Conservation (phyloP, 2,113 vertebrate genomes). For the Poicephalus gulielmi region DNA sequence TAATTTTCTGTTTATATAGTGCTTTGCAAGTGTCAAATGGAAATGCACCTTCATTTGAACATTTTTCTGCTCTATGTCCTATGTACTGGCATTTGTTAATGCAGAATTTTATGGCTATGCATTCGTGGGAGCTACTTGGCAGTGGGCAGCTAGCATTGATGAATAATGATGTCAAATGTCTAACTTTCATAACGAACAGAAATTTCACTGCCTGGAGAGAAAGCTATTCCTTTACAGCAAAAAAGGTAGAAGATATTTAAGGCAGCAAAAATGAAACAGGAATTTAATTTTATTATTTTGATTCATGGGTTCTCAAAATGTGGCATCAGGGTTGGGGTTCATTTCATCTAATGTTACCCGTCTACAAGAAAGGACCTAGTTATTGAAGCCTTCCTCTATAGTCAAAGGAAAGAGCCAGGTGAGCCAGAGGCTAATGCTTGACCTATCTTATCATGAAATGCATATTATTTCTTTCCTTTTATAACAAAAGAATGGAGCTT, state of each 20-base stretch:
- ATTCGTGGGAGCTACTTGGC: neutral
- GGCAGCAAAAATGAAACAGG: neutral
- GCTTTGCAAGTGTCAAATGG: neutral
- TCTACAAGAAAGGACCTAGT: neutral
- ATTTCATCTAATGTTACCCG: neutral
- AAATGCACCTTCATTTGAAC: neutral
- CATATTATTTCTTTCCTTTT: neutral
- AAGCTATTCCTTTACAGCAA: neutral
- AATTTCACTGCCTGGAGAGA: neutral
- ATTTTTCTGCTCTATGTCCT: neutral
- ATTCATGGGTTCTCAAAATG: neutral
- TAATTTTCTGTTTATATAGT: neutral
- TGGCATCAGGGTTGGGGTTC: neutral
- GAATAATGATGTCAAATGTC: neutral
- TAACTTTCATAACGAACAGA: neutral
- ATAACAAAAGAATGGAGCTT: neutral
- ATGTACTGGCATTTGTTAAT: neutral
- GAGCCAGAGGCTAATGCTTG: neutral
- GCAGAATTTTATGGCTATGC: neutral
- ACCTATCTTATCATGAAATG: neutral
- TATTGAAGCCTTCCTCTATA: neutral
- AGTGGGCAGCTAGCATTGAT: constrained; percentile 9
- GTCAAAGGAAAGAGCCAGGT: neutral
- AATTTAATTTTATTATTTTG: constrained; percentile 18
- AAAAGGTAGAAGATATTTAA: neutral